Evolutionary conservation across 2,888 invertebrate genomes (phyloP).

Genomic region (Trypoxylon attenuatum): DNA sequence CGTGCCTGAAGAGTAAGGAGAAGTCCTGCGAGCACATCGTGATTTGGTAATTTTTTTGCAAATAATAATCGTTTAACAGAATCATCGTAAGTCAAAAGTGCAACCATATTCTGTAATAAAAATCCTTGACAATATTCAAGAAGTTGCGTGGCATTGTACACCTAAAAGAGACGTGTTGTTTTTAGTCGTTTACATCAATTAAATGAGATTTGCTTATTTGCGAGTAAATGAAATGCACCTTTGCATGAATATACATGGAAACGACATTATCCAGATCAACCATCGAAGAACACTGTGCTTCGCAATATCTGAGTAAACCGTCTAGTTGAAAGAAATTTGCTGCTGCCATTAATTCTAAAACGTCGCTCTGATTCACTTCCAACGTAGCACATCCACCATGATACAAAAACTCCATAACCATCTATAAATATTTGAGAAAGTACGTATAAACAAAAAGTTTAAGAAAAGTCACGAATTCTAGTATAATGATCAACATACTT

Average conservation of each 20-base stretch:
- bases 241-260: conserved; percentile 94
- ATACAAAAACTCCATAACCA: conserved; percentile 95
- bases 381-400: conserved; percentile 89
- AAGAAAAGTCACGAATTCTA: no score
- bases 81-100: conserved; percentile 92
- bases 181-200: neutral
- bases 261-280: conserved; percentile 92
- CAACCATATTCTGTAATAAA: conserved; percentile 94
- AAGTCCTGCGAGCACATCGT: conserved; percentile 90
- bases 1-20: conserved; percentile 87
- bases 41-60: conserved; percentile 91
- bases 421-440: conserved; percentile 75
- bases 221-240: conserved; percentile 77
- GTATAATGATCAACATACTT: conserved; percentile 77
- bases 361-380: conserved; percentile 86
- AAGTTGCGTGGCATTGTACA: conserved; percentile 90
- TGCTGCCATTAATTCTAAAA: conserved; percentile 92
- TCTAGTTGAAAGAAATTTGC: conserved; percentile 94
- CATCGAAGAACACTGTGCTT: conserved; percentile 88
- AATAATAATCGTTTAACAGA: conserved; percentile 91
- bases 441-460: neutral
- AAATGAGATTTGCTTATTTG: neutral
- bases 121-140: conserved; percentile 94
- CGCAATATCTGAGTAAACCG: conserved; percentile 89
- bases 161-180: conserved; percentile 75